Evolutionary conservation across 1,140 invertebrate genomes (phyloP).

Genomic region (Zaprionus camerounensis): DNA sequence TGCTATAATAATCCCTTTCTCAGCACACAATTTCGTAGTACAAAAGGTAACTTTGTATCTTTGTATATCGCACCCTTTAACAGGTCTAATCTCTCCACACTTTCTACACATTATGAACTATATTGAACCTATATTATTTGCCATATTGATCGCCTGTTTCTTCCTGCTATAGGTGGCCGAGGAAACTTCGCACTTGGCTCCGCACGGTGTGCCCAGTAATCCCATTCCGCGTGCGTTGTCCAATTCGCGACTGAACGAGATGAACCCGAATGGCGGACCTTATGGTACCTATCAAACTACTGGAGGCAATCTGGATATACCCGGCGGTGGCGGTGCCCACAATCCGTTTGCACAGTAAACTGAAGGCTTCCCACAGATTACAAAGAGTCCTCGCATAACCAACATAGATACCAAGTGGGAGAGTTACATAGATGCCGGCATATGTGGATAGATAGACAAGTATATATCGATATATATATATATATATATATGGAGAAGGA

Average conservation of each 20-base stretch:
- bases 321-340: slow-evolving; percentile 84
- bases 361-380: slow-evolving; percentile 22
- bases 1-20: neutral
- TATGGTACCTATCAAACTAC: slow-evolving; percentile 90
- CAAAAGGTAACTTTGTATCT: slow-evolving; percentile 2
- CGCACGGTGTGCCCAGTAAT: slow-evolving; percentile 98
- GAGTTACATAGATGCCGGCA: neutral
- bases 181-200: slow-evolving; percentile 94
- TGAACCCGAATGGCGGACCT: slow-evolving; percentile 84
- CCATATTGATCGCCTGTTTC: neutral
- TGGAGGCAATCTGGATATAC: slow-evolving; percentile 88
- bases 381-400: slow-evolving; percentile 41
- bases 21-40: neutral
- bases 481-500: slow-evolving; percentile 3
- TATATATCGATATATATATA: neutral
- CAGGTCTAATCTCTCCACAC: neutral
- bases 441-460: neutral
- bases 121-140: neutral
- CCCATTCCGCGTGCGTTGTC: slow-evolving; percentile 95
- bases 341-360: slow-evolving; percentile 80
- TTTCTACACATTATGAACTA: neutral
- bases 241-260: slow-evolving; percentile 91
- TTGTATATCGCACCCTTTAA: neutral
- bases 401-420: slow-evolving; percentile 9
- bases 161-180: slow-evolving; percentile 87